phyloP scores from a whole-genome alignment of 2,888 invertebrate species.

The Blomia tropicalis region DNA sequence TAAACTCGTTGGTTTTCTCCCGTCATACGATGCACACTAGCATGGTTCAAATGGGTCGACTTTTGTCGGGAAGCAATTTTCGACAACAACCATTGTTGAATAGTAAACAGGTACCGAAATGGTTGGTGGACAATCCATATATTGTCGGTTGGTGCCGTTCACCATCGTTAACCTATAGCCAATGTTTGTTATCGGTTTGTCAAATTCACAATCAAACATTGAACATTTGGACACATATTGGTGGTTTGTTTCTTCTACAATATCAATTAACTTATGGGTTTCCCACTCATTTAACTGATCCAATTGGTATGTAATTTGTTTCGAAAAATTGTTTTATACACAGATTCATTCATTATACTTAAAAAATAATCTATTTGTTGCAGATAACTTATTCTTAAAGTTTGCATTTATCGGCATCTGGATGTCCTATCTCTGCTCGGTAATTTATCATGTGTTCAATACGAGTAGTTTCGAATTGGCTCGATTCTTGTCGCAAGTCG shows the following conservation, averaged over 20 bases:
- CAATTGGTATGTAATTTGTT: background rate
- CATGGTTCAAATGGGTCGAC: background rate
- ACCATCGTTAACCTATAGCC: background rate
- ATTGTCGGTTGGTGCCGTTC: background rate
- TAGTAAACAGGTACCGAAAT: background rate
- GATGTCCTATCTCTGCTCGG: background rate
- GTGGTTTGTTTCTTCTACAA: background rate
- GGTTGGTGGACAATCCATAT: conserved; percentile 14
- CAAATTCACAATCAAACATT: background rate
- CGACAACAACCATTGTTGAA: background rate
- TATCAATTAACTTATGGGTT: background rate
- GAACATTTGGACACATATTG: conserved; percentile 11
- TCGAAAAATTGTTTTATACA: background rate
- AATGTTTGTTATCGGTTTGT: background rate
- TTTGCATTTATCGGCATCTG: background rate
- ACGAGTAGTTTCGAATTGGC: background rate
- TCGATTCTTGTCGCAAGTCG: conserved; percentile 1
- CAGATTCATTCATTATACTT: background rate
- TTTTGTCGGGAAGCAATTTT: background rate
- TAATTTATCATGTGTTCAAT: conserved; percentile 9
- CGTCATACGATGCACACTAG: too few species aligned
- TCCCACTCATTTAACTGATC: background rate
- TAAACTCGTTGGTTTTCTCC: too few species aligned
- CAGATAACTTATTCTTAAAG: background rate
- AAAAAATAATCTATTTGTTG: background rate